These are phyloP conservation scores for Drosophila peninsularis DNA, from an alignment of 2,888 invertebrate species.

Conservation along the genomic window DNA sequence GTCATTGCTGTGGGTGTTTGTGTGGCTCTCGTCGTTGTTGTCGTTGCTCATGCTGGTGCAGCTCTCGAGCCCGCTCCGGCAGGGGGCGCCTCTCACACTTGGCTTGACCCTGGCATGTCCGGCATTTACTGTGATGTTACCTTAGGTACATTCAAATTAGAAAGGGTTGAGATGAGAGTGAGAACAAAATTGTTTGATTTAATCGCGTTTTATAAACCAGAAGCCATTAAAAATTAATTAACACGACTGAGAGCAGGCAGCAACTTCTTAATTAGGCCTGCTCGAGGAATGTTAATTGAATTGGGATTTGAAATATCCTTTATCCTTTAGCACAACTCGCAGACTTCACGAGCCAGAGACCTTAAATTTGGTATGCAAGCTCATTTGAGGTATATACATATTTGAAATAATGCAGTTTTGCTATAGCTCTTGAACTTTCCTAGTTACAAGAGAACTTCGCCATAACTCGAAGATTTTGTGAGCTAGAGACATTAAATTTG, in stretches of 20 bases:
- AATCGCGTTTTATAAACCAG: background rate
- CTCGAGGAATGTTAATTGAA: background rate
- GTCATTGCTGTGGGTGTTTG: conserved; percentile 20
- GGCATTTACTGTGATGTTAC: conserved; percentile 5
- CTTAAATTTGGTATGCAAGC: no score
- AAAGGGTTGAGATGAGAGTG: background rate
- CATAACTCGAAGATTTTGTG: background rate
- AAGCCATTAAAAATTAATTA: background rate
- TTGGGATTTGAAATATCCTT: background rate
- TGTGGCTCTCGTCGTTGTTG: conserved; percentile 19
- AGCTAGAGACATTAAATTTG: background rate
- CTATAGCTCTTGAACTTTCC: no score
- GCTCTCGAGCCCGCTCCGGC: conserved; percentile 23
- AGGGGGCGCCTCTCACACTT: conserved; percentile 20
- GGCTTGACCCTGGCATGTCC: conserved; percentile 7
- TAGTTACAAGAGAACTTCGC: no score
- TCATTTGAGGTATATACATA: no score
- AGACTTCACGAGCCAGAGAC: no score
- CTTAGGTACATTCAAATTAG: background rate
- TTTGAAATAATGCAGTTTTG: no score
- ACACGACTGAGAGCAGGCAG: background rate
- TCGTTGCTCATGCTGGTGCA: conserved; percentile 47
- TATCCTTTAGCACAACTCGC: no score
- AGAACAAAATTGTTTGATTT: background rate
- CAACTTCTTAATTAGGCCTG: background rate